Base-by-base conservation (phyloP, 2,797 vertebrate genomes). In the Fistularia commersonii region DNA sequence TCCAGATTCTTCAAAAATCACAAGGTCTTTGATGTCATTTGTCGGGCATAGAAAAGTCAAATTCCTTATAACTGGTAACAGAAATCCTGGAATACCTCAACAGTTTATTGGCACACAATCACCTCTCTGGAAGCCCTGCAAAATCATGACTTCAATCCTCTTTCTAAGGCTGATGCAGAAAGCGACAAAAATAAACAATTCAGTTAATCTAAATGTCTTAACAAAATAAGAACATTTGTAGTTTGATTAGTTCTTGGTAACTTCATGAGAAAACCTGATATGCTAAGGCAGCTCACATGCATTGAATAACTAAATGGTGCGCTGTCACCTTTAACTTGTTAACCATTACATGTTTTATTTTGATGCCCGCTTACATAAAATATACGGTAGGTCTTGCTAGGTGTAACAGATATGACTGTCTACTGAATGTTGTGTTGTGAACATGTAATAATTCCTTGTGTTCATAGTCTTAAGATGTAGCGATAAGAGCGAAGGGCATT, bases 231-330 rank as follows among this genome's bases (percentile, higher is more conserved):
- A 62, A 39, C 55, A 45, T 40, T 39, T 40, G 40, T 49, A 41
- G 11, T 67, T 56, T 52, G 43, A 61, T 11, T 41, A 47, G 10
- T 32, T 48, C 11, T 40, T 44, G 35, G 6, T 10, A 9, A 54
- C 8, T 8, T 55, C 14, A 57, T 8, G 3, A 63, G n/a, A 63
- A 52, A 40, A 47, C 32, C 57, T 54, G 63, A 67, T 76, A 71
- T 71, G 75, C 80, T 73, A 55, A 66, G 56, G 60, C 69, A 49
- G 62, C 70, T 79, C 48, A 72, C 64, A 57, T 69, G 62, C 67
- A 75, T 23, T 23, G 23, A 23, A 23, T 23, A 23, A 23, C 23
- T 23, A 57, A 57, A 54, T 58, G 61, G 48, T 51, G 48, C 40
- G 13, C 48, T 52, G 52, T 54, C 59, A 54, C 52, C 10, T 45